Percentiles rank a stretch among this genome's conserved stretches.
These are phyloP conservation scores for Nomada flava DNA, from an alignment of 2,888 invertebrate genomes.

Conservation along the genomic window DNA sequence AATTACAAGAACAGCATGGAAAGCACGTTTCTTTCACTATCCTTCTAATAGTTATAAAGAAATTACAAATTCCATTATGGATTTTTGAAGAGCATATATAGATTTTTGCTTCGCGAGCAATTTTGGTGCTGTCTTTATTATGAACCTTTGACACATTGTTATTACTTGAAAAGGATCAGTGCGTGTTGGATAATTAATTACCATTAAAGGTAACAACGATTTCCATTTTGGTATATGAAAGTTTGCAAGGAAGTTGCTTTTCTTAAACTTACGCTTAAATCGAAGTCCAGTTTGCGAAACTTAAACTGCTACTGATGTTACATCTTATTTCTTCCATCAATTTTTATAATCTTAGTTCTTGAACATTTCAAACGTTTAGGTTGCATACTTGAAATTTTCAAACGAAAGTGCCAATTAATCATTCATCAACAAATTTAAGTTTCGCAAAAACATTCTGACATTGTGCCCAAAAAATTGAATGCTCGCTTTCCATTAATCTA, in stretches of 20 bases:
- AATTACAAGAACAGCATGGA: background rate
- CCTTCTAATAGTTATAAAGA: conserved; percentile 6
- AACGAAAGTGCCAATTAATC: too few species aligned
- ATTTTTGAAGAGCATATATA: background rate
- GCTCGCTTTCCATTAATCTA: background rate
- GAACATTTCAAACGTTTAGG: too few species aligned
- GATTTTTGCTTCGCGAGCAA: background rate
- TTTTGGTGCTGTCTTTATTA: background rate
- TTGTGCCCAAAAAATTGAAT: background rate
- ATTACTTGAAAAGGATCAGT: background rate
- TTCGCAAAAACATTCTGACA: background rate
- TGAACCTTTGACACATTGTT: background rate
- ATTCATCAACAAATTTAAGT: background rate
- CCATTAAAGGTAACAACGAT: background rate
- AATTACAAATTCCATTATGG: conserved; percentile 3
- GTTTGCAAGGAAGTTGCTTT: background rate
- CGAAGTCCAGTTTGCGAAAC: too few species aligned
- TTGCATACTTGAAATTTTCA: too few species aligned
- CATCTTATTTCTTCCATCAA: too few species aligned
- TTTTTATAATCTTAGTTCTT: too few species aligned
- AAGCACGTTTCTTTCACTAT: background rate
- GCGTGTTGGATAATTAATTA: background rate
- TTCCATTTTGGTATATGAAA: background rate
- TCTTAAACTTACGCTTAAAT: background rate
- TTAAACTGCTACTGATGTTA: too few species aligned